Evolutionary conservation across 2,888 invertebrate genomes (phyloP), one percentile per base, ranked within the genome.

Genomic region (Ormyrus rosae): DNA sequence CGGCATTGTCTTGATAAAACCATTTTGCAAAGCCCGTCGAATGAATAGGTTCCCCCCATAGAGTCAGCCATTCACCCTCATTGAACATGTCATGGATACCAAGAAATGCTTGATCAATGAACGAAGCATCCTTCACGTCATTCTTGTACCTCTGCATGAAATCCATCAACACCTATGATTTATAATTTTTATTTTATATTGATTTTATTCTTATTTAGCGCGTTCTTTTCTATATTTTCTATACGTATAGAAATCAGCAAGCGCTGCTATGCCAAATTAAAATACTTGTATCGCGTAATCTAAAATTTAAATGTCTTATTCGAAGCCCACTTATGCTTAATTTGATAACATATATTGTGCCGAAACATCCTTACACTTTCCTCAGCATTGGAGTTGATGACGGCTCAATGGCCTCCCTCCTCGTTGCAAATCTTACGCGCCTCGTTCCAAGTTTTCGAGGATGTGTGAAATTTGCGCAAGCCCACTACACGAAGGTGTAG

Each of bases 391-490:
- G 84, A 84, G 78, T 85, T 84, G 71, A 86, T 83, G 61, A 86
- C 76, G 10, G 85, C 83, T 7, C 85, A 82, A 83, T 85, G 85
- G 75, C 83, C 85, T 53, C 82, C 81, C 56, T 86, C 84, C 63
- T 86, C 84, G 73, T 78, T 81, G 69, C 84, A 85, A 46, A 85
- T 75, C 48, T 83, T 84, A 10, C 86, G 83, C n/a, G 86, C 86
- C 53, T 80, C 83, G 75, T 85, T 85, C 83, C 83, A 83, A 2
- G 11, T 19, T 10, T 55, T 51, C 0, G 78, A 64, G 11, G 81
- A 78, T 19, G 83, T 85, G 70, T 86, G 87, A 6, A 87, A 65
- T 80, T 87, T 87, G 81, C 86, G 84, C 6, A 81, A 83, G 0
- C 88, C 87, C 13, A 87, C 83, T 34, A 85, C 86, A 13, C 13